Conservation (phyloP, 2,797 vertebrate genomes). For the Tolypeutes matacus region DNA sequence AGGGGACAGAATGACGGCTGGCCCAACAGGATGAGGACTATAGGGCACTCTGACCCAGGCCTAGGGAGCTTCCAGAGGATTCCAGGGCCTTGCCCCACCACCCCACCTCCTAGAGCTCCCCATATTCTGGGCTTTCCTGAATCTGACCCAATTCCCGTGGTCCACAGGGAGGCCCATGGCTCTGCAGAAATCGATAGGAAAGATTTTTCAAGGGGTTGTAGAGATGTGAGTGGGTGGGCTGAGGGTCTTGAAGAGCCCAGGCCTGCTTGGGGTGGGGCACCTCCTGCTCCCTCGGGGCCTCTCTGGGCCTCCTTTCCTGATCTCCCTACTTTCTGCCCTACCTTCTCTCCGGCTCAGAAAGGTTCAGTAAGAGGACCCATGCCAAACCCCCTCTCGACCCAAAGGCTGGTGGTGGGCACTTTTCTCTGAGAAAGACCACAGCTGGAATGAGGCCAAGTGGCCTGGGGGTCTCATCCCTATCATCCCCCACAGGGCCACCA, state of each 20-base stretch:
- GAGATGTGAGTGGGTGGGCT: neutral
- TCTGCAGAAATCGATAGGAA: slow-evolving; percentile 69
- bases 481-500: neutral
- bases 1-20: slow-evolving; percentile 45
- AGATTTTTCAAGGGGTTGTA: slow-evolving; percentile 17
- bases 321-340: neutral
- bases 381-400: neutral
- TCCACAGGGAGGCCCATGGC: slow-evolving; percentile 62
- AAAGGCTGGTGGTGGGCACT: neutral
- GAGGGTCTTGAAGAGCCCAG: neutral
- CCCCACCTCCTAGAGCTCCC: slow-evolving; percentile 30
- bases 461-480: neutral
- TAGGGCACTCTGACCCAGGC: slow-evolving; percentile 28
- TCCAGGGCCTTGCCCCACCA: neutral
- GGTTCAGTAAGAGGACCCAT: neutral
- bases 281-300: neutral
- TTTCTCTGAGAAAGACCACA: neutral
- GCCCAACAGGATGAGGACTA: neutral
- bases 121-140: slow-evolving; percentile 62
- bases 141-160: slow-evolving; percentile 75
- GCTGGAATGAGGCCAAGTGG: neutral
- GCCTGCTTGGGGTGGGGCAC: neutral
- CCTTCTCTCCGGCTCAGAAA: neutral
- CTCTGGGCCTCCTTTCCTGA: neutral
- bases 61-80: slow-evolving; percentile 22